Conservation (phyloP, 1,140 invertebrate genomes). For the Calliopsis andreniformis region DNA sequence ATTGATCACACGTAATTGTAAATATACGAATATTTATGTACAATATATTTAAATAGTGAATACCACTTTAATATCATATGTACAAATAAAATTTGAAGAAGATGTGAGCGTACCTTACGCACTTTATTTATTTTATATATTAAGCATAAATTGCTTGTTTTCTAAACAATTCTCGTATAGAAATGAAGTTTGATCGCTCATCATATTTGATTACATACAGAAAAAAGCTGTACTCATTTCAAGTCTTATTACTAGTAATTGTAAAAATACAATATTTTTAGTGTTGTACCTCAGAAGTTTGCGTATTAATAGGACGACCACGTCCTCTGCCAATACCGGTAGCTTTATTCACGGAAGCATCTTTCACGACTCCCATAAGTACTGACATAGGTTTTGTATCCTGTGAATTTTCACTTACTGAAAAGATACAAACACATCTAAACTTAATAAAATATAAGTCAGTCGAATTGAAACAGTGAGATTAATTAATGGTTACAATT, state of each 20-base stretch:
- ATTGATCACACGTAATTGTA: neutral
- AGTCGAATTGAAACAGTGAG: neutral
- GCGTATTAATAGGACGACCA: constrained; percentile 64
- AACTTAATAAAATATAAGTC: too few species aligned
- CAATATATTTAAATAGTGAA: constrained; percentile 18
- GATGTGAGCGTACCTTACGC: neutral
- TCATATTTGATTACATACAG: neutral
- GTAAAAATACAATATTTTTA: constrained; percentile 49
- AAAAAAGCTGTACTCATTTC: constrained; percentile 4
- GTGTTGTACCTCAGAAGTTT: constrained; percentile 77
- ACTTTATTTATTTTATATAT: neutral
- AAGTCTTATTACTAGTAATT: neutral
- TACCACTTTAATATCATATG: constrained; percentile 10
- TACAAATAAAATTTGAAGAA: constrained; percentile 21
- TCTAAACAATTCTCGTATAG: neutral
- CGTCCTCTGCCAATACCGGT: constrained; percentile 63
- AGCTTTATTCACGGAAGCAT: constrained; percentile 63
- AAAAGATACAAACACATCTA: constrained; percentile 15
- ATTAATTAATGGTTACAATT: constrained; percentile 18
- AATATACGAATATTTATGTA: neutral
- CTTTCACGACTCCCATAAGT: constrained; percentile 67
- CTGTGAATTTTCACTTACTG: constrained; percentile 58
- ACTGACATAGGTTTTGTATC: constrained; percentile 57
- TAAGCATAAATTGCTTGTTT: constrained; percentile 12
- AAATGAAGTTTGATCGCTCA: neutral